Evolutionary conservation across 2,113 vertebrate genomes (phyloP).

Genomic region (Anser cygnoides): DNA sequence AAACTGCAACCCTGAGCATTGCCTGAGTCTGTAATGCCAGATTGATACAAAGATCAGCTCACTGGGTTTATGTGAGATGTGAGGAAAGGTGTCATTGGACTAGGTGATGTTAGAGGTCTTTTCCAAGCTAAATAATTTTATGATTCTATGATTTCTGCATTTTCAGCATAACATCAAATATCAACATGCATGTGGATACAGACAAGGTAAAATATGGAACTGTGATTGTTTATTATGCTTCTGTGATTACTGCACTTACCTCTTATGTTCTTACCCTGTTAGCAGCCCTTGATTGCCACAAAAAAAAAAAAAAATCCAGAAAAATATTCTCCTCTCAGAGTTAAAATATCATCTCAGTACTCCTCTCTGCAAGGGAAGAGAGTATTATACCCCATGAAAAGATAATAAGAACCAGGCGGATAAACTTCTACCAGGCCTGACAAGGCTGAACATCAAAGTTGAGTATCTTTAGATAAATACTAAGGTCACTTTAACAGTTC

Average conservation of each 20-base stretch:
- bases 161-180: not conserved
- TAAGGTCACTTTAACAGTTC: constrained; percentile 51
- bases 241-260: not conserved
- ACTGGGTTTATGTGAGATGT: not conserved
- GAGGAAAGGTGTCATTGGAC: not conserved
- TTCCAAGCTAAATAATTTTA: no score
- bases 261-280: not conserved
- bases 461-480: constrained; percentile 24
- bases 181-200: not conserved
- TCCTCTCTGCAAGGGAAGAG: not conserved
- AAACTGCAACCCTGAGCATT: not conserved
- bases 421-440: not conserved
- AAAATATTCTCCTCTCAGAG: not conserved
- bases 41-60: not conserved
- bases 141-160: not conserved
- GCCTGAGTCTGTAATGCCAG: not conserved
- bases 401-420: not conserved
- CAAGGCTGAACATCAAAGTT: not conserved
- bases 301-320: not conserved
- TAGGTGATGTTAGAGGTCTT: no score
- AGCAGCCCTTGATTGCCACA: not conserved
- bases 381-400: not conserved
- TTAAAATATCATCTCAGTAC: not conserved
- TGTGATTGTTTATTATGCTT: constrained; percentile 15
- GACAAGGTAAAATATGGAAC: constrained; percentile 6